phyloP scores from a whole-genome alignment of 30 jellyfish, hydroid and myxozoan genomes.

The Rhopilema esculentum region DNA sequence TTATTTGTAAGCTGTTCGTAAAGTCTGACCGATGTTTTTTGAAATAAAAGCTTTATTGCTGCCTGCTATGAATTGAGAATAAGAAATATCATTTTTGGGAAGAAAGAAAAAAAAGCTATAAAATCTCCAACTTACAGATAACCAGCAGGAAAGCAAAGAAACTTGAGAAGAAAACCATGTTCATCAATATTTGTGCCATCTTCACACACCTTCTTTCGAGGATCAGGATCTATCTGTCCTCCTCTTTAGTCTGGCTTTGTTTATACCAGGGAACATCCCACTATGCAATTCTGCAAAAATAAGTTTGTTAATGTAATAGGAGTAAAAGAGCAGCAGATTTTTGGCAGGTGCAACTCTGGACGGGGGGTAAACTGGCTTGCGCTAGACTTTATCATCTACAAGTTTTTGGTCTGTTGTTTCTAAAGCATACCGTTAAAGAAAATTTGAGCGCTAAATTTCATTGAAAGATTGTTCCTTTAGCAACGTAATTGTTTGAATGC shows the following conservation, averaged over 20 bases:
- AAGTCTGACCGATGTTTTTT: too few relatives aligned
- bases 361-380: slow-evolving; percentile 7
- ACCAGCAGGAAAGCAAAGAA: neutral
- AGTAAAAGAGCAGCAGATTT: slow-evolving; percentile 33
- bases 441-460: too few relatives aligned
- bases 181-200: neutral
- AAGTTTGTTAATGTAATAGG: neutral
- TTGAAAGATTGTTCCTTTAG: too few relatives aligned
- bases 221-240: neutral
- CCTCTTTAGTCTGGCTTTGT: neutral
- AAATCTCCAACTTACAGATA: neutral
- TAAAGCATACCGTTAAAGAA: too few relatives aligned
- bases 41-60: too few relatives aligned
- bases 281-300: slow-evolving; percentile 12
- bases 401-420: neutral
- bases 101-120: too few relatives aligned
- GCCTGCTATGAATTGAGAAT: too few relatives aligned
- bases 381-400: neutral
- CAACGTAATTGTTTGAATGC: too few relatives aligned
- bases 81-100: too few relatives aligned
- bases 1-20: too few relatives aligned
- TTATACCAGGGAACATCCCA: slow-evolving; percentile 28
- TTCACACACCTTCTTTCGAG: neutral
- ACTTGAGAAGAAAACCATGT: neutral
- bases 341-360: slow-evolving; percentile 20